Evolutionary conservation across 2,113 vertebrate genomes (phyloP).

Genomic region (Pteropus alecto): DNA sequence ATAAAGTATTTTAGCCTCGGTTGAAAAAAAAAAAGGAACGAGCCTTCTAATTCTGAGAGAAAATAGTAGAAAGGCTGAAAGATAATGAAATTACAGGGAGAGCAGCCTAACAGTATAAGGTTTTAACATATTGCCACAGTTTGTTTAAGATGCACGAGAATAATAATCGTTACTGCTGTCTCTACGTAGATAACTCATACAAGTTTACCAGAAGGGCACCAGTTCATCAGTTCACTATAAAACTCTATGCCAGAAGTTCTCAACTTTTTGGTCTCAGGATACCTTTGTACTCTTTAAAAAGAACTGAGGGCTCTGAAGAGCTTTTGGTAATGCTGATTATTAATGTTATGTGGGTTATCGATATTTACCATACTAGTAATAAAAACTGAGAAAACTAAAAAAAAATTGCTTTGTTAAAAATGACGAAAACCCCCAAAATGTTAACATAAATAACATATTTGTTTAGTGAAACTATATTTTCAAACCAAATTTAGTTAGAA

Average conservation of each 20-base stretch:
- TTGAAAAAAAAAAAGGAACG: neutral
- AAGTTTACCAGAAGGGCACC: neutral
- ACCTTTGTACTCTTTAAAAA: neutral
- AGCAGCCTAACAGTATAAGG: neutral
- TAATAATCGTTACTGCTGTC: neutral
- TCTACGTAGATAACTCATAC: neutral
- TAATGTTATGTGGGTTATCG: neutral
- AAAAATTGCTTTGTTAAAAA: neutral
- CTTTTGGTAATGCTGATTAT: neutral
- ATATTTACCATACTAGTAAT: neutral
- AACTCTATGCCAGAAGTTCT: neutral
- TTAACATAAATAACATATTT: neutral
- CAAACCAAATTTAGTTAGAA: neutral
- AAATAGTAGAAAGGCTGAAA: neutral
- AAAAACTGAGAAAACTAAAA: slow-evolving; percentile 19
- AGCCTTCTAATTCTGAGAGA: neutral
- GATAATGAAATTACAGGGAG: neutral
- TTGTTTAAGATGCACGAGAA: neutral
- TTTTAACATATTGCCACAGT: neutral
- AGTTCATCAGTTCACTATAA: neutral
- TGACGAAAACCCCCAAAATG: neutral
- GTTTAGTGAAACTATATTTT: neutral
- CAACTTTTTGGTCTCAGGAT: neutral
- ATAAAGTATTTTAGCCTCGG: neutral
- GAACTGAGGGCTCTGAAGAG: neutral